Conservation (phyloP, 2,888 invertebrate species). For the Gortyna flavago region DNA sequence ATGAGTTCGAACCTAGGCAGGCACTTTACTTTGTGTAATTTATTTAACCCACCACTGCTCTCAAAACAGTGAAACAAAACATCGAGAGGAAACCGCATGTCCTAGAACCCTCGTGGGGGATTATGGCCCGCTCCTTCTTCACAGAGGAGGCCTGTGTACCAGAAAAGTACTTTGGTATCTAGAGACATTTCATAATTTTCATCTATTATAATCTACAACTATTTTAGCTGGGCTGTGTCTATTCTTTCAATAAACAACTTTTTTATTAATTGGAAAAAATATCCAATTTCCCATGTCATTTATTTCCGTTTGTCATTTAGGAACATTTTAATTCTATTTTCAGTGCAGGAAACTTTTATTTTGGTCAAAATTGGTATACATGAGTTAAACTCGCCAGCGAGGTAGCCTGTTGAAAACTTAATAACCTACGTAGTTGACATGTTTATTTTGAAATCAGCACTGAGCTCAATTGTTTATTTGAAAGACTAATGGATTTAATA, state of each 20-base stretch:
- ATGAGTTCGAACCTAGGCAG: too few species aligned
- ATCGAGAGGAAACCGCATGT: too few species aligned
- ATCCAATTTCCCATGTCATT: not conserved
- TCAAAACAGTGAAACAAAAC: too few species aligned
- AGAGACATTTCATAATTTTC: too few species aligned
- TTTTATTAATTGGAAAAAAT: not conserved
- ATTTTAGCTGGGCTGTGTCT: not conserved
- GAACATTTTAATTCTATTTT: too few species aligned
- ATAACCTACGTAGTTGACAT: slow-evolving; percentile 16
- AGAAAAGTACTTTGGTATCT: not conserved
- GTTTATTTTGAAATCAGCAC: not conserved
- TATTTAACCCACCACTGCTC: too few species aligned
- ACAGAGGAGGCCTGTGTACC: too few species aligned
- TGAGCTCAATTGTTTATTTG: not conserved
- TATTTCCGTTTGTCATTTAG: too few species aligned
- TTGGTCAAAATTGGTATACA: slow-evolving; percentile 7
- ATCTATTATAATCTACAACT: not conserved
- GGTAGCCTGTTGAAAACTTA: slow-evolving; percentile 6
- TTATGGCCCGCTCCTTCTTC: too few species aligned
- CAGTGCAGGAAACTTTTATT: slow-evolving; percentile 10
- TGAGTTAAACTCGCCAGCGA: not conserved
- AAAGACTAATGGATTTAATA: not conserved
- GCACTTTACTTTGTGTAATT: too few species aligned
- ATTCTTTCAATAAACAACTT: not conserved
- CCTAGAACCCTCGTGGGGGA: too few species aligned